These are phyloP conservation scores for Mus pahari DNA, from an alignment of 2,113 vertebrate genomes.

Conservation along the genomic window DNA sequence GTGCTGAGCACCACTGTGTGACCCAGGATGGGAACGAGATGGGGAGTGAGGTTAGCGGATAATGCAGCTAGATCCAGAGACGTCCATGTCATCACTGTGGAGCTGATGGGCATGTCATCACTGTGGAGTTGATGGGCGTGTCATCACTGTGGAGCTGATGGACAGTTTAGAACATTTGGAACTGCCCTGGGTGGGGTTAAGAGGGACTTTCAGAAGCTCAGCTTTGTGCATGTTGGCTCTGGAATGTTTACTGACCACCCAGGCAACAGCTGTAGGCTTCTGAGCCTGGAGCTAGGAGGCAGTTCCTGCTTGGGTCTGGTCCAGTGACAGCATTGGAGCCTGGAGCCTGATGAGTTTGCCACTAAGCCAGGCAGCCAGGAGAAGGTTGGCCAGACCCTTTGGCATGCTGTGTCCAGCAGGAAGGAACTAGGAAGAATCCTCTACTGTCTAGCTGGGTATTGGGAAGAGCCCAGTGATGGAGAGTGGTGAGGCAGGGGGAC, in stretches of 20 bases:
- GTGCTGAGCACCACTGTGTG: not conserved
- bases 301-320: not conserved
- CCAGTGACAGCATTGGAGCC: not conserved
- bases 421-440: not conserved
- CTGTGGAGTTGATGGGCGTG: no score
- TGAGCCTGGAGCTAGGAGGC: not conserved
- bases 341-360: not conserved
- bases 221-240: not conserved
- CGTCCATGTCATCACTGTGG: not conserved
- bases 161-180: not conserved
- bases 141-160: not conserved
- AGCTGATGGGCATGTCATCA: not conserved
- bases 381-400: not conserved
- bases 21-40: not conserved
- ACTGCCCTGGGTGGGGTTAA: not conserved
- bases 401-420: not conserved
- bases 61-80: not conserved
- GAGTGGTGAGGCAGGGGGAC: not conserved
- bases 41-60: not conserved
- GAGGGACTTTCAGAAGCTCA: not conserved
- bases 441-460: not conserved
- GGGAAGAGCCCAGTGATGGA: not conserved
- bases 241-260: fast-evolving
- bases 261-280: fast-evolving
- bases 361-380: not conserved